phyloP scores from a whole-genome alignment of 1,140 invertebrate species.

The Zophobas atratus region DNA sequence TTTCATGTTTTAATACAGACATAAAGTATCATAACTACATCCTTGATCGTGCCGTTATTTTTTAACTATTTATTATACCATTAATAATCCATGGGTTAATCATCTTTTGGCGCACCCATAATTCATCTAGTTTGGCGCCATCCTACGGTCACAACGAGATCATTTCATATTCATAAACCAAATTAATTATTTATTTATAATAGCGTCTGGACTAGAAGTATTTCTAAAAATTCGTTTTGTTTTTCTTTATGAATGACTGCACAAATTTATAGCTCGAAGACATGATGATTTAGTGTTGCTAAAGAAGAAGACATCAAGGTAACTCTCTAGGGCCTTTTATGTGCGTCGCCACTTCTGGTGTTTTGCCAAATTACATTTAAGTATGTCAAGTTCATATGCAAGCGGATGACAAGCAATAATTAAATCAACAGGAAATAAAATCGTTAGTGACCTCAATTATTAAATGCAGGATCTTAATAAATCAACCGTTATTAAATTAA shows the following conservation, averaged over 20 bases:
- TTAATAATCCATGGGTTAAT: constrained; percentile 23
- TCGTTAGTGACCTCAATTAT: constrained; percentile 17
- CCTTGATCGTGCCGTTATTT: constrained; percentile 41
- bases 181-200: constrained; percentile 23
- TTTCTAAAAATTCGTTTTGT: background rate
- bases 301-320: constrained; percentile 20
- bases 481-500: background rate
- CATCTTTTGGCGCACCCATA: constrained; percentile 32
- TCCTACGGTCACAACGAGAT: constrained; percentile 14
- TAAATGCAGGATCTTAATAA: constrained; percentile 5
- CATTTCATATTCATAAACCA: constrained; percentile 28
- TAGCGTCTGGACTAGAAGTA: background rate
- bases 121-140: constrained; percentile 23
- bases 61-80: constrained; percentile 16
- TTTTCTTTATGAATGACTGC: background rate
- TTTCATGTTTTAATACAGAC: constrained; percentile 37
- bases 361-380: constrained; percentile 12
- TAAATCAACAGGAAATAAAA: constrained; percentile 34
- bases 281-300: background rate
- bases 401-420: constrained; percentile 19
- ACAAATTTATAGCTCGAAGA: background rate
- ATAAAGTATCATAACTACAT: constrained; percentile 35
- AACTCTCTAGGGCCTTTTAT: background rate
- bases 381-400: constrained; percentile 12
- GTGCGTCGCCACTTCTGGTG: background rate